These are phyloP conservation scores for Anthonomus grandis DNA, from an alignment of 1,140 invertebrate genomes.

Conservation along the genomic window DNA sequence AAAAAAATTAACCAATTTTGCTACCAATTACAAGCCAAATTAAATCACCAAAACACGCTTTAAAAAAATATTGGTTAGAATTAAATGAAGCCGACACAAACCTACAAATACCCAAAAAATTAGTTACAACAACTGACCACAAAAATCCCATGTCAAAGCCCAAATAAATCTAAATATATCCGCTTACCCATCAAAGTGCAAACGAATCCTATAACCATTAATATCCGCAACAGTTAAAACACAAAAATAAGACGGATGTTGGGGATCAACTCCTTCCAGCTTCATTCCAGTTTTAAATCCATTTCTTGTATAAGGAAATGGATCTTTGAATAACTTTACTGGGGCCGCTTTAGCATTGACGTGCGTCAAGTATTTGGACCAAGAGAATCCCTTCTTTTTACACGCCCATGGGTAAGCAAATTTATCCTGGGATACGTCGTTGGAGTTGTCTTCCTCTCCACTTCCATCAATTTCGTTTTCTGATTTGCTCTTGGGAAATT, in stretches of 20 bases:
- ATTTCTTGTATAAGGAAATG: constrained; percentile 69
- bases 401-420: constrained; percentile 61
- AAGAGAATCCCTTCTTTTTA: constrained; percentile 68
- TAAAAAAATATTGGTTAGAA: no score
- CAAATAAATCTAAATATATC: no score
- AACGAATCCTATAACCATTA: constrained; percentile 74
- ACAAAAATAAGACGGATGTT: constrained; percentile 85
- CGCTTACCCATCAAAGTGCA: constrained; percentile 95
- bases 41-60: no score
- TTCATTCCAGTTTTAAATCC: constrained; percentile 84
- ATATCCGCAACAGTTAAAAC: constrained; percentile 83
- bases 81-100: no score
- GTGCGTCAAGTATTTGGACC: constrained; percentile 70
- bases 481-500: constrained; percentile 19
- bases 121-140: no score
- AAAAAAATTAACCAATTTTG: no score
- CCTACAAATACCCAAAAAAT: no score
- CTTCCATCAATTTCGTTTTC: constrained; percentile 20
- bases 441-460: constrained; percentile 36
- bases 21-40: no score
- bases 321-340: constrained; percentile 73
- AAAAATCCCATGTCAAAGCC: no score
- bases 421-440: constrained; percentile 40
- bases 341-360: constrained; percentile 71
- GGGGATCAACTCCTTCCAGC: constrained; percentile 90